Base-by-base conservation (phyloP, 2,888 invertebrate species). In the Allygus modestus region DNA sequence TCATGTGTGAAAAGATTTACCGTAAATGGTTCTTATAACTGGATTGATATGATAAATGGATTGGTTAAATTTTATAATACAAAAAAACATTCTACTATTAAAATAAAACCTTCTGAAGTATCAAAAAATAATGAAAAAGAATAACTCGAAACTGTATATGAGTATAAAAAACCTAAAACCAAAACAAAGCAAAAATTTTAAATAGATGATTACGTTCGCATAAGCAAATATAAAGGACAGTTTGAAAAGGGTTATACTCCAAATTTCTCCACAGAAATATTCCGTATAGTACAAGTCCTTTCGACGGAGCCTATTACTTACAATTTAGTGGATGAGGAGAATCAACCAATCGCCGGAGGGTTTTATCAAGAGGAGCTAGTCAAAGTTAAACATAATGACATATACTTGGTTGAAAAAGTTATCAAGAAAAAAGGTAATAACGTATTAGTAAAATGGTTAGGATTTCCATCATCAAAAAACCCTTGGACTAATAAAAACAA, bases 1-100 rank as follows among this genome's bases (percentile, higher is more conserved):
- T 61, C 4, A 87, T 89, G 87, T 88, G 86, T n/a, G 85, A 87
- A 87, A 81, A 85, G 88, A 83, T 89, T 89, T 85, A 88, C 88
- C 71, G 85, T 87, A 77, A 85, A 87, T 58, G 89, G 89, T 73
- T 86, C 86, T 15, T 89, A 88, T 84, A 87, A 88, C 85, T 89
- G 88, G 88, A 87, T 88, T 83, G 83, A 89, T 86, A 86, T 86
- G n/a, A 85, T 89, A 84, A 82, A 86, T 86, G 79, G 87, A 37
- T 33, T 87, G 33, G 46, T 87, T 15, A 79, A 79, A 37, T 82
- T 79, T 82, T 26, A 86, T 69, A 15, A 20, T 61, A 84, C 87
- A 86, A 85, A 87, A 87, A 31, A 77, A 83, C 79, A 79, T 43
- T 23, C 20, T n/a, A 43, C 79, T n/a, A 79, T 79, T n/a, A 79